Evolutionary conservation across 2,113 vertebrate species (phyloP).

Genomic region (Herpailurus yagouaroundi): DNA sequence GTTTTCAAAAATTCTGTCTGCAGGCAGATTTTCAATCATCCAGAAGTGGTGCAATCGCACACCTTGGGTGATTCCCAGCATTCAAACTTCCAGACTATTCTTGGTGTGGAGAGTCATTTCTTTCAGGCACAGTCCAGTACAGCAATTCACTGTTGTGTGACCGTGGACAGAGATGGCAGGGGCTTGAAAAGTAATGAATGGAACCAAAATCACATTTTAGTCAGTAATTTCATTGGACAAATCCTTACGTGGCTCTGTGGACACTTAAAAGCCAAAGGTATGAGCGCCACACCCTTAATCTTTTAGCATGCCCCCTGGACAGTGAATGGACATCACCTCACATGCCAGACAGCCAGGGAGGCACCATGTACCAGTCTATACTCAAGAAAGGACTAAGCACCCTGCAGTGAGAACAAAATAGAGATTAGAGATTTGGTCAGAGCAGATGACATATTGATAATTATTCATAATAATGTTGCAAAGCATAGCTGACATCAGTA

Average conservation of each 20-base stretch:
- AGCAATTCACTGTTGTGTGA: not conserved
- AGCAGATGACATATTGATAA: not conserved
- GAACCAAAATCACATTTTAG: not conserved
- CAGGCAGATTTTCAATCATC: not conserved
- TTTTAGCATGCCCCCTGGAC: not conserved
- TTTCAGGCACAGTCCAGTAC: not conserved
- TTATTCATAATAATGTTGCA: not conserved
- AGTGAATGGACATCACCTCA: not conserved
- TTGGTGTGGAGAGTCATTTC: not conserved
- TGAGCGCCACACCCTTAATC: not conserved
- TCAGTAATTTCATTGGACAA: not conserved
- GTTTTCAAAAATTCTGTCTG: not conserved
- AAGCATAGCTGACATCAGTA: not conserved
- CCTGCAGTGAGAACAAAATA: not conserved
- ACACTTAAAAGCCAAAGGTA: not conserved
- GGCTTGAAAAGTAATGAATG: not conserved
- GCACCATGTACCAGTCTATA: not conserved
- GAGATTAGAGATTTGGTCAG: not conserved
- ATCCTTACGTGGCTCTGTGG: not conserved
- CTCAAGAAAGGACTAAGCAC: not conserved
- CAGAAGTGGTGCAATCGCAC: not conserved
- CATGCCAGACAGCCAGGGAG: not conserved
- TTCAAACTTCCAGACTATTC: not conserved
- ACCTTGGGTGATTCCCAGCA: not conserved
- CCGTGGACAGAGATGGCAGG: not conserved